Evolutionary conservation across 2,113 vertebrate species (phyloP).

Genomic region (Lepidothrix coronata): DNA sequence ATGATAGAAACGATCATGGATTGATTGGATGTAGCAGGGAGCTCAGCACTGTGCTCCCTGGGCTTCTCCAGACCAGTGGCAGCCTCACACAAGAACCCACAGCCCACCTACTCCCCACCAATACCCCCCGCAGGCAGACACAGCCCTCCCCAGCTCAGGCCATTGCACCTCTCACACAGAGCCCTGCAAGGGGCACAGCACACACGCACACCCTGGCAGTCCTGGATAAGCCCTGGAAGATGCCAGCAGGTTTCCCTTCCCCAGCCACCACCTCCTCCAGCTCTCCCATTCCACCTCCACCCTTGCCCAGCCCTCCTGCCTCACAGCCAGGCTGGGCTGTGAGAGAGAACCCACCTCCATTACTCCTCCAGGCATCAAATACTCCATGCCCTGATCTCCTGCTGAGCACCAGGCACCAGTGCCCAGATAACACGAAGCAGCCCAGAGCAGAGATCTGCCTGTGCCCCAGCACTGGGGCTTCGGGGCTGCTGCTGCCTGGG

Average conservation of each 20-base stretch:
- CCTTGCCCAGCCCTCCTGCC: background rate
- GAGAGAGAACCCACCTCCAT: accelerated
- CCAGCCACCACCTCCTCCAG: background rate
- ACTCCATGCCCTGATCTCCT: background rate
- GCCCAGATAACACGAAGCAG: accelerated
- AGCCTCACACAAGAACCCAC: background rate
- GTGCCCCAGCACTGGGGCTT: background rate
- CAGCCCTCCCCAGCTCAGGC: background rate
- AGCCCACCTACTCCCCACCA: background rate
- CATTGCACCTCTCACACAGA: background rate
- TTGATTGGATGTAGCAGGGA: background rate
- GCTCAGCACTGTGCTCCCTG: background rate
- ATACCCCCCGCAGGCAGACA: background rate
- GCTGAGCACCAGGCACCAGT: background rate
- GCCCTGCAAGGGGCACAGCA: background rate
- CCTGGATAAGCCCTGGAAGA: background rate
- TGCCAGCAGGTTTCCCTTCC: background rate
- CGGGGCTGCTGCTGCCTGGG: background rate
- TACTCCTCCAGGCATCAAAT: background rate
- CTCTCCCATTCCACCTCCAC: accelerated
- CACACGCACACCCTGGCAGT: accelerated
- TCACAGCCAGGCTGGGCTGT: background rate
- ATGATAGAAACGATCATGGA: constrained; percentile 16
- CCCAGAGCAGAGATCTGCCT: accelerated
- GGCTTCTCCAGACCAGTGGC: background rate